These are phyloP conservation scores for Athene cunicularia DNA, from an alignment of 2,113 vertebrate species.

Conservation along the genomic window DNA sequence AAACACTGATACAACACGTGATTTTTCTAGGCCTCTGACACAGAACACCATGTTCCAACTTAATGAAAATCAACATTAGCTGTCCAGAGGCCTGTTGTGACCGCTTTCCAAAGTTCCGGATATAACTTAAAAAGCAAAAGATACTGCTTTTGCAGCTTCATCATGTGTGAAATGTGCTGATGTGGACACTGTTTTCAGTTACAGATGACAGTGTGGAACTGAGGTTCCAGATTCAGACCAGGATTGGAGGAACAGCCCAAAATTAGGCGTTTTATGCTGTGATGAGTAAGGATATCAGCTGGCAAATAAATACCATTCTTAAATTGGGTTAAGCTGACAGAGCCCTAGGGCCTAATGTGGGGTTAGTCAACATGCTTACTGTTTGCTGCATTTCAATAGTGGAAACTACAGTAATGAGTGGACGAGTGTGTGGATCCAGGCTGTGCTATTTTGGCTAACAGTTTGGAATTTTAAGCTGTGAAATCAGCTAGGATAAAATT, in stretches of 20 bases:
- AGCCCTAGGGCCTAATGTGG: neutral
- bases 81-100: neutral
- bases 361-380: neutral
- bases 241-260: neutral
- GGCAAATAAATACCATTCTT: neutral
- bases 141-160: neutral
- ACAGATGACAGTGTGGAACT: neutral
- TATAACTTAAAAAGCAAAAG: neutral
- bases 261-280: neutral
- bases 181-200: neutral
- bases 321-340: neutral
- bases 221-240: neutral
- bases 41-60: neutral
- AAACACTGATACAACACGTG: neutral
- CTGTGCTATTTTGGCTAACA: neutral
- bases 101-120: neutral
- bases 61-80: neutral
- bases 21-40: neutral
- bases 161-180: neutral
- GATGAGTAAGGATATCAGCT: neutral
- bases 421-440: neutral
- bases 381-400: neutral
- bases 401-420: neutral
- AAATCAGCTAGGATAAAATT: neutral
- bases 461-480: neutral